Base-by-base conservation (phyloP, 1,140 invertebrate species). In the Pemphigus obesinymphae region DNA sequence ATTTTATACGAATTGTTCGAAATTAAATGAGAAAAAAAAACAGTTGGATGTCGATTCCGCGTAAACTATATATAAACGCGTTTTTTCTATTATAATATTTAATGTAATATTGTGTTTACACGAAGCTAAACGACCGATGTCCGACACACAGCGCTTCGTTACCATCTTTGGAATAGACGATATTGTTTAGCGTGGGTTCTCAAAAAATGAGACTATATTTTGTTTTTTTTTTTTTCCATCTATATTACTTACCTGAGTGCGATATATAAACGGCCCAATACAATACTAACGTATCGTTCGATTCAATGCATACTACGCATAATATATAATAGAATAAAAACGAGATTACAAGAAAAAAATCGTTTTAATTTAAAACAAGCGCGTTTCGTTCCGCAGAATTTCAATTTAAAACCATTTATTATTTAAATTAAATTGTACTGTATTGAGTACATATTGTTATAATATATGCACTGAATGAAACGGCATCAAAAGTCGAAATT, bases 21-120 rank as follows among this genome's bases (percentile, higher is more conserved):
- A 80, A 80, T 63, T 80, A 17, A 61, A 63, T n/a, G n/a, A 58
- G n/a, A 70, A 68, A 68, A 15, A 70, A 73, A 73, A 50, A 73
- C 13, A 45, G n/a, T n/a, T 73, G 45, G 70, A 45, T 31, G 70
- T 73, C 70, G 31, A 73, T 73, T 73, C 43, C 68, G 43, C 48
- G 68, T 72, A 40, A 72, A 34, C 43, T 72, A 48, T 72, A 73
- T 31, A 31, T 29, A 31, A 53, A n/a, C n/a, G 34, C 73, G 50
- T 76, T 34, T 73, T 78, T 34, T 58, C 11, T 26, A 78, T 58
- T 58, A 78, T 23, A 58, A 37, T n/a, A 53, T 53, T 53, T 37
- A 53, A 53, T 53, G 34, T n/a, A 17, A 66, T 76, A 17, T 11
- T n/a, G 29, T 8, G 43, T 31, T 72, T 50, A 23, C 34, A 73